Conservation (phyloP, 2,888 invertebrate species). For the Lobophora halterata region DNA sequence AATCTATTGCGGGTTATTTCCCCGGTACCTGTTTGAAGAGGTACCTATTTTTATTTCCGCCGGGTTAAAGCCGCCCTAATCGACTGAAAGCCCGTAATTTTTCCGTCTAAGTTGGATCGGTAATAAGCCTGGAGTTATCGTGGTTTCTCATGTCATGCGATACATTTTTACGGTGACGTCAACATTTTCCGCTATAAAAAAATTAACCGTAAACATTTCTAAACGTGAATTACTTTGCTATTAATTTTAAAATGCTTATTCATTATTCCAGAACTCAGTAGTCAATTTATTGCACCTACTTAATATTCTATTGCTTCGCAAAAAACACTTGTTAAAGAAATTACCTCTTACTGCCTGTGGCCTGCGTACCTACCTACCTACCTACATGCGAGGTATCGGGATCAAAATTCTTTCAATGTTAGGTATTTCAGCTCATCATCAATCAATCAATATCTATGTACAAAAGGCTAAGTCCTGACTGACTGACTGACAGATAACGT, state of each 20-base stretch:
- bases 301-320: no score
- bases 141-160: slow-evolving; percentile 63
- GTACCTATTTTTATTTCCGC: slow-evolving; percentile 3
- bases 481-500: no score
- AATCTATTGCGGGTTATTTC: background rate
- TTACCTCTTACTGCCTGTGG: no score
- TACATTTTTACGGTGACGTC: slow-evolving; percentile 43
- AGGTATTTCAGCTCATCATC: no score
- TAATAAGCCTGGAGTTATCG: slow-evolving; percentile 63
- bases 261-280: slow-evolving; percentile 25
- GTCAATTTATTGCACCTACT: no score
- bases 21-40: background rate
- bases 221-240: slow-evolving; percentile 25
- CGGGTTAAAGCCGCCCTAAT: slow-evolving; percentile 34
- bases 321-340: no score
- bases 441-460: no score
- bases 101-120: slow-evolving; percentile 53
- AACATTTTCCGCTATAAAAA: slow-evolving; percentile 45
- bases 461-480: no score
- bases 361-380: no score
- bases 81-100: slow-evolving; percentile 47
- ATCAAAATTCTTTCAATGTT: no score
- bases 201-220: slow-evolving; percentile 25
- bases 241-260: slow-evolving; percentile 22
- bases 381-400: no score